A percentile compares a stretch with the other conserved stretches of the same genome.
Evolutionary conservation across 1,140 invertebrate species (phyloP).

Genomic region (Drosophila neocordata): DNA sequence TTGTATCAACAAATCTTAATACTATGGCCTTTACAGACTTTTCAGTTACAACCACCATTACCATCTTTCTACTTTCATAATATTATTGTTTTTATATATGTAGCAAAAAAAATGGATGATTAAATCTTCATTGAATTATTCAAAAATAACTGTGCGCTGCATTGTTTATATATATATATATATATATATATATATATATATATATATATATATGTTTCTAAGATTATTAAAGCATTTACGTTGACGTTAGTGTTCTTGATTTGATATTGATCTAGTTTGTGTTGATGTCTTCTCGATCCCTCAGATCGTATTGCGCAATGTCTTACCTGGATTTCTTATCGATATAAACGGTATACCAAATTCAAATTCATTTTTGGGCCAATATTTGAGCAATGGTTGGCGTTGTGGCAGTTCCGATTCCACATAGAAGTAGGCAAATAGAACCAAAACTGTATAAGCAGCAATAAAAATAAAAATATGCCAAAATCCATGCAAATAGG

Average conservation of each 20-base stretch:
- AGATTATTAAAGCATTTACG: constrained; percentile 51
- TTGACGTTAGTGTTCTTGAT: constrained; percentile 35
- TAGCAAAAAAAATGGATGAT: constrained; percentile 27
- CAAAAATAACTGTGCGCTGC: constrained; percentile 43
- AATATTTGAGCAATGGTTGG: constrained; percentile 87
- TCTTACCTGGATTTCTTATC: constrained; percentile 84
- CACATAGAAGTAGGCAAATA: constrained; percentile 91
- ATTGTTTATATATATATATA: constrained; percentile 20
- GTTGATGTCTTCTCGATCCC: constrained; percentile 28
- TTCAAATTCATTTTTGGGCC: constrained; percentile 89
- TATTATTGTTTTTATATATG: not conserved
- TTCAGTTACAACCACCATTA: constrained; percentile 42
- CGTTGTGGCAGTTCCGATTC: constrained; percentile 88
- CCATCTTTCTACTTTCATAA: constrained; percentile 24
- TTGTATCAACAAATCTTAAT: constrained; percentile 37
- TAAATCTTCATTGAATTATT: constrained; percentile 37
- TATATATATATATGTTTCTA: too few relatives aligned
- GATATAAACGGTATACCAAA: constrained; percentile 89
- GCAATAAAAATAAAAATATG: constrained; percentile 92
- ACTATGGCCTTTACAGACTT: constrained; percentile 46
- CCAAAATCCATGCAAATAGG: constrained; percentile 91
- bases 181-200: too few relatives aligned
- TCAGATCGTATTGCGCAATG: constrained; percentile 68
- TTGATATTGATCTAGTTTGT: constrained; percentile 25
- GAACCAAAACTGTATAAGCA: constrained; percentile 88